These are phyloP conservation scores for Mastigias papua DNA, from an alignment of 30 jellyfish, hydroid and myxozoan species.

Conservation along the genomic window DNA sequence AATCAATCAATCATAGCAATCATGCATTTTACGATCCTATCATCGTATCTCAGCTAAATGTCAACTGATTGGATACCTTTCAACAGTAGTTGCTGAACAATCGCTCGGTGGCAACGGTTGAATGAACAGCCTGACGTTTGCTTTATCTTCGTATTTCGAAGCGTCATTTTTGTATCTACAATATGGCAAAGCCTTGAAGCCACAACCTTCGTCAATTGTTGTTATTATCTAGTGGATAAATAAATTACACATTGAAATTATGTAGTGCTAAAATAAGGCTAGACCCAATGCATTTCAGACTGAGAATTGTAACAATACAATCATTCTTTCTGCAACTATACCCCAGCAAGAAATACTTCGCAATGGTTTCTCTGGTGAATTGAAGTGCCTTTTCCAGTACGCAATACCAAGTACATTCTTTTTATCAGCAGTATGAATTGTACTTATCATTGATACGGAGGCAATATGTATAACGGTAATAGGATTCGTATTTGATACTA, in stretches of 20 bases:
- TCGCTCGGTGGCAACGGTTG: constrained; percentile 71
- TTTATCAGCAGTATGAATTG: too few relatives aligned
- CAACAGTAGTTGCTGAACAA: constrained; percentile 54
- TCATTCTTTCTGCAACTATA: too few relatives aligned
- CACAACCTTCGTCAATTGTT: constrained; percentile 72
- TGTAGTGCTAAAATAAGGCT: not conserved
- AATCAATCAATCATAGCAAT: not conserved
- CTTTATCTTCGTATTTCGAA: constrained; percentile 22
- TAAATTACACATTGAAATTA: not conserved
- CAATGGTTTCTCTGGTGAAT: too few relatives aligned
- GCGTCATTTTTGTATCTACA: constrained; percentile 66
- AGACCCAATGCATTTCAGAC: not conserved
- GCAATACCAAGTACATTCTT: too few relatives aligned
- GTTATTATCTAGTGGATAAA: constrained; percentile 45
- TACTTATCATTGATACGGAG: too few relatives aligned
- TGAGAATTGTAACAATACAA: too few relatives aligned
- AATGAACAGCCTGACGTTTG: constrained; percentile 61
- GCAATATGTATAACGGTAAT: too few relatives aligned
- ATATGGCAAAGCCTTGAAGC: constrained; percentile 38
- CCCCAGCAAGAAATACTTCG: not conserved
- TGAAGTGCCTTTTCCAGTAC: too few relatives aligned
- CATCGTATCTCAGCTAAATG: not conserved
- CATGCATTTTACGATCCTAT: not conserved
- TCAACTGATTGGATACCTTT: constrained; percentile 1
- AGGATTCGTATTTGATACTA: too few relatives aligned